Percentiles rank a stretch among this genome's conserved stretches.
Conservation (phyloP, 2,797 vertebrate species). For the Tragelaphus eurycerus region DNA sequence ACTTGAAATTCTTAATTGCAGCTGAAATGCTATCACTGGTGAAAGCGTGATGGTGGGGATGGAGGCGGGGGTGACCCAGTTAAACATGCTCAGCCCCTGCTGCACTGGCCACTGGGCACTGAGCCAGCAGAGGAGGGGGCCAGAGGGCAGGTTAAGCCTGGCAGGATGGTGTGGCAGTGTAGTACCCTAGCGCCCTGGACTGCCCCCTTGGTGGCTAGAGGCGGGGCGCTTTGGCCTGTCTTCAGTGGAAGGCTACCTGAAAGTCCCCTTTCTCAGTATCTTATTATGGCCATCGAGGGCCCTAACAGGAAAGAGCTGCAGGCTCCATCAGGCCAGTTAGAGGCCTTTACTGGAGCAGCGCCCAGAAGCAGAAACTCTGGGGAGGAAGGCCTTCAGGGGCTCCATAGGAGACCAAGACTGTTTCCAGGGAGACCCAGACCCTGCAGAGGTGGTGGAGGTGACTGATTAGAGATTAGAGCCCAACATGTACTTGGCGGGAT, state of each 20-base stretch:
- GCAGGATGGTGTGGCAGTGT: not conserved
- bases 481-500: not conserved
- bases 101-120: not conserved
- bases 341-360: not conserved
- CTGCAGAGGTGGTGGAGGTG: not conserved
- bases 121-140: not conserved
- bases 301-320: not conserved
- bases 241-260: not conserved
- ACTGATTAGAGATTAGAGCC: not conserved
- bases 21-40: conserved; percentile 46
- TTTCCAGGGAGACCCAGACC: not conserved
- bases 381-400: not conserved
- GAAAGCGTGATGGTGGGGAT: not conserved
- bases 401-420: not conserved
- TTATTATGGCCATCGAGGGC: conserved; percentile 12
- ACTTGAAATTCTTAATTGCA: conserved; percentile 72
- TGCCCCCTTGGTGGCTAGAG: not conserved
- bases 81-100: not conserved
- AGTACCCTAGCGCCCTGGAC: not conserved
- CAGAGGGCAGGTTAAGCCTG: not conserved
- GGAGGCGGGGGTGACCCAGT: conserved; percentile 58
- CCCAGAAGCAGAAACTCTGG: not conserved
- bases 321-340: not conserved
- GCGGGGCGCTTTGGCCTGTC: not conserved
- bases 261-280: conserved; percentile 44